Percentiles rank a stretch among this genome's conserved stretches.
These are phyloP conservation scores for Tylochromis polylepis DNA, from an alignment of 2,113 vertebrate species.

Conservation along the genomic window DNA sequence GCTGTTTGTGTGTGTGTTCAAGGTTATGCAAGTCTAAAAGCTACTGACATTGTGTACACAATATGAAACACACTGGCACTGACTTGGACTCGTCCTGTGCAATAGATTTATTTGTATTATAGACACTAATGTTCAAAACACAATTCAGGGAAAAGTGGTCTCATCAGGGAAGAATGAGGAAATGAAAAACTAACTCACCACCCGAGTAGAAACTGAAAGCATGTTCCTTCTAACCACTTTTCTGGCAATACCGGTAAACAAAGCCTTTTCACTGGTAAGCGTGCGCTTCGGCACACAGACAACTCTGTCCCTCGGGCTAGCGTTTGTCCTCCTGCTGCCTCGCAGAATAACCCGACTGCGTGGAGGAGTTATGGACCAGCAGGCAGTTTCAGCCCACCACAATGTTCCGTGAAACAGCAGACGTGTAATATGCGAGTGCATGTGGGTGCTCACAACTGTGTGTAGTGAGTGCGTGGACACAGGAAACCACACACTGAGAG, in stretches of 20 bases:
- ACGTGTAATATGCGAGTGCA: not conserved
- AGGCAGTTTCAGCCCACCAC: not conserved
- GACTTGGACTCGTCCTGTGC: not conserved
- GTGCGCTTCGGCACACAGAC: not conserved
- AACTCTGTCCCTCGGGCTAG: not conserved
- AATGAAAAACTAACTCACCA: constrained; percentile 6
- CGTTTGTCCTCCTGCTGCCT: not conserved
- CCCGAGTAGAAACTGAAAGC: constrained; percentile 14
- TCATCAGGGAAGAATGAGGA: constrained; percentile 23
- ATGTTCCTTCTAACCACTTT: not conserved
- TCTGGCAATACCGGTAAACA: not conserved
- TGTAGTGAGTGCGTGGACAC: not conserved
- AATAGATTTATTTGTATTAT: not conserved
- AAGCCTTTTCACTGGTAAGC: not conserved
- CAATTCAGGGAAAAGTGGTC: not conserved
- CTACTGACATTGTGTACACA: not conserved
- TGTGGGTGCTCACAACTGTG: not conserved
- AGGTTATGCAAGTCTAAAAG: not conserved
- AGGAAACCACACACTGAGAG: not conserved
- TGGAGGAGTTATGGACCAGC: constrained; percentile 7
- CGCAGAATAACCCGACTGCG: not conserved
- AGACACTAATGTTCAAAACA: not conserved
- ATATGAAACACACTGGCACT: not conserved
- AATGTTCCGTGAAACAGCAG: not conserved
- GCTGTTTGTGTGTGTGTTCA: not conserved